phyloP scores from a whole-genome alignment of 2,797 vertebrate species.

The Aeoliscus strigatus region DNA sequence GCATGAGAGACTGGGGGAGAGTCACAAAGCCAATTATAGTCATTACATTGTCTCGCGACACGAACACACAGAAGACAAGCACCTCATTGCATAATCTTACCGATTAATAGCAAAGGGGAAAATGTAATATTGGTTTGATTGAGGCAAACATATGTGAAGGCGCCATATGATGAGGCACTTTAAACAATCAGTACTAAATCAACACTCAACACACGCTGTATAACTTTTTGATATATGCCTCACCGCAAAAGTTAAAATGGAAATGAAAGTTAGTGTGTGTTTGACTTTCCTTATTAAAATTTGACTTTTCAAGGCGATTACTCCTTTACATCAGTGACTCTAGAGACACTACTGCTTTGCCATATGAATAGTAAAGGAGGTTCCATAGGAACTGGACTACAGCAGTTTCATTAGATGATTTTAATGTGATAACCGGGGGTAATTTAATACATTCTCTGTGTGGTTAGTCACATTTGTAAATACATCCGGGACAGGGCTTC shows the following conservation, averaged over 20 bases:
- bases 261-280: too few relatives aligned
- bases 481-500: too few relatives aligned
- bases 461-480: too few relatives aligned
- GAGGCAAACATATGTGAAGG: conserved; percentile 18
- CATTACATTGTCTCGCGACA: conserved; percentile 47
- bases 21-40: conserved; percentile 57
- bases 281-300: too few relatives aligned
- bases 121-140: conserved; percentile 38
- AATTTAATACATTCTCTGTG: too few relatives aligned
- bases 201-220: conserved; percentile 11
- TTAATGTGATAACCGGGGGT: too few relatives aligned
- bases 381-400: too few relatives aligned
- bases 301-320: too few relatives aligned
- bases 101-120: conserved; percentile 45
- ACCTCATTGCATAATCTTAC: conserved; percentile 24
- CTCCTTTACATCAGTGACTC: too few relatives aligned
- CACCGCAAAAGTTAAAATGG: conserved; percentile 3
- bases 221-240: conserved; percentile 13
- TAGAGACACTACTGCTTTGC: too few relatives aligned
- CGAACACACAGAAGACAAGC: conserved; percentile 31
- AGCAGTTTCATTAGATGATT: too few relatives aligned
- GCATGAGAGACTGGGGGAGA: conserved; percentile 49
- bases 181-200: conserved; percentile 27
- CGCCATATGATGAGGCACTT: conserved; percentile 22
- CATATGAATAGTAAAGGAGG: too few relatives aligned